Base-by-base conservation (phyloP, 35 echinoderm and acorn worm species). In the Ophioderma brevispina region DNA sequence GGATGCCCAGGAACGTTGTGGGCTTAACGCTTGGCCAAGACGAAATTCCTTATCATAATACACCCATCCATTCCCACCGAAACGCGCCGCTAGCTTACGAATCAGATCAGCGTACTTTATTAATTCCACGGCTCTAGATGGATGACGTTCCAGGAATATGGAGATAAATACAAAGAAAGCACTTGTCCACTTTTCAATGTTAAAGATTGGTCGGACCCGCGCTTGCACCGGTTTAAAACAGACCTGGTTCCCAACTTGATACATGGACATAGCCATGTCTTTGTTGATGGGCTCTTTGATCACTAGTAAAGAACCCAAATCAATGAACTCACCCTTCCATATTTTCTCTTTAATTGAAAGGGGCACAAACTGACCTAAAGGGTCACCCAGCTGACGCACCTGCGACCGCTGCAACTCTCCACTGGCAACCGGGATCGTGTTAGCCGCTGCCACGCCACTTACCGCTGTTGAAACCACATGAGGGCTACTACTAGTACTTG, bases 141-240 rank as follows among this genome's bases (percentile, higher is more conserved):
- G 55, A 39, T 90, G 89, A 18, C 81, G 79, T 32, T 43, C 59
- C 4, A 56, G 25, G 36, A 31, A 90, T n/a, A 90, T 40, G 10
- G 80, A 37, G 30, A 84, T 38, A 49, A 77, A 90, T 0, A 82
- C 31, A 21, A 82, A 80, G 41, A 90, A 56, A 0, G 89, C 56
- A 23, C 32, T 37, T 28, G 88, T 82, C 80, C 78, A 90, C 23
- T 75, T 31, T 10, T 90, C 55, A 38, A 90, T 82, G n/a, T 70
- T 70, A 3, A 70, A 70, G 28, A 70, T 70, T 70, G 5, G 59
- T 6, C 28, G 15, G 2, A 25, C 23, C n/a, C 23, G 5, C n/a
- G 59, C 10, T 25, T 6, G 10, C 1, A 15, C n/a, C 28, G 10
- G 17, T 25, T 70, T 70, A 70, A 70, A 70, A 70, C 59, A 6